Conservation (phyloP, 2,797 vertebrate species). For the Euthynnus affinis region DNA sequence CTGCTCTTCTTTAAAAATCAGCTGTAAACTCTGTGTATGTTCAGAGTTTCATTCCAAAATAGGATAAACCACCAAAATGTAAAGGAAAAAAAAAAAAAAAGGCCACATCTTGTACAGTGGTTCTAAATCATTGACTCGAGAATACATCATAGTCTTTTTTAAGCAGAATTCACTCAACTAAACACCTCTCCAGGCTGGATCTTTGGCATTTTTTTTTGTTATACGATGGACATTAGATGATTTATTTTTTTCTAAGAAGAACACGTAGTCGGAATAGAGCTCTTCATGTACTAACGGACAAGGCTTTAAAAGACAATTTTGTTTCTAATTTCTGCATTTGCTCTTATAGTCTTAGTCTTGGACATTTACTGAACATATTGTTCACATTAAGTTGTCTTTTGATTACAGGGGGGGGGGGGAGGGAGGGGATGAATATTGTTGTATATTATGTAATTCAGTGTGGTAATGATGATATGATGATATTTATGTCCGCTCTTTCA, state of each 20-base stretch:
- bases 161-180: conserved; percentile 30
- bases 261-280: conserved; percentile 21
- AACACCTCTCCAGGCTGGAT: conserved; percentile 61
- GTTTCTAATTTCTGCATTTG: conserved; percentile 59
- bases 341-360: conserved; percentile 63
- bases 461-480: conserved; percentile 73
- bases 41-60: conserved; percentile 49
- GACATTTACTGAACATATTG: conserved; percentile 85
- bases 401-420: conserved; percentile 59
- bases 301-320: conserved; percentile 58
- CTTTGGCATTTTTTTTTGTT: conserved; percentile 36
- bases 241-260: conserved; percentile 23
- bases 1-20: conserved; percentile 46
- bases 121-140: conserved; percentile 27
- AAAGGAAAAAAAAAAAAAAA: conserved; percentile 16
- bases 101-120: conserved; percentile 48
- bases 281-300: conserved; percentile 50
- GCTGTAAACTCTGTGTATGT: conserved; percentile 10
- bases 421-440: conserved; percentile 59
- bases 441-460: conserved; percentile 77
- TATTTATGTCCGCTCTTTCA: conserved; percentile 71
- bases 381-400: conserved; percentile 78
- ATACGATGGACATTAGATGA: conserved; percentile 24
- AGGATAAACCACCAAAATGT: conserved; percentile 32
- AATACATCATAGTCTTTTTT: conserved; percentile 2